Percentiles rank a stretch among this genome's conserved stretches.
These are phyloP conservation scores for Setipinna tenuifilis DNA, from an alignment of 2,797 vertebrate genomes.

Conservation along the genomic window DNA sequence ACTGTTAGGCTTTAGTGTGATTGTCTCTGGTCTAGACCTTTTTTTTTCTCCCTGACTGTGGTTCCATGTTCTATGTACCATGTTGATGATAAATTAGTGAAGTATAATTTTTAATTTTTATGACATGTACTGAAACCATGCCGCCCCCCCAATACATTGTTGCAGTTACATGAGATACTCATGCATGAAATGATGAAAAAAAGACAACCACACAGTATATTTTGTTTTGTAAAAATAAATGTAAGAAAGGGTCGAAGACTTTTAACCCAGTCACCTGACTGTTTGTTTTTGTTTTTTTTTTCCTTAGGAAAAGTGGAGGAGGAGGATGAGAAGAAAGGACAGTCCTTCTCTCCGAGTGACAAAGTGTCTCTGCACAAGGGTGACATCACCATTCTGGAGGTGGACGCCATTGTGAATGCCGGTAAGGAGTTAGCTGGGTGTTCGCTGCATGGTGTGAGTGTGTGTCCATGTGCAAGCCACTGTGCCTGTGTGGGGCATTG, in stretches of 20 bases:
- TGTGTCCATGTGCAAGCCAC: not conserved
- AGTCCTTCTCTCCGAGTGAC: constrained; percentile 76
- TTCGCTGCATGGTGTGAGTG: not conserved
- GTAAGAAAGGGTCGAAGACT: no score
- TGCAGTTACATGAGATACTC: no score
- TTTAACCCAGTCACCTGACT: not conserved
- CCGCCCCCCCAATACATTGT: no score
- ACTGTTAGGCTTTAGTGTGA: no score
- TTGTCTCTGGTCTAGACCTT: not conserved
- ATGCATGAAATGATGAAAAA: no score
- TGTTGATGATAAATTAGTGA: no score
- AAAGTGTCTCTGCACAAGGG: constrained; percentile 97
- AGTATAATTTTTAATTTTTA: no score
- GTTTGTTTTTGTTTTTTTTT: constrained; percentile 37
- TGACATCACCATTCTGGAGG: constrained; percentile 93
- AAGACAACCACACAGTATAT: no score
- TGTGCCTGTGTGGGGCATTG: not conserved
- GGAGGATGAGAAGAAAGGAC: constrained; percentile 73
- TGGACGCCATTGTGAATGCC: constrained; percentile 97
- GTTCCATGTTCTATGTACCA: not conserved
- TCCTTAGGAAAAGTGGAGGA: constrained; percentile 77
- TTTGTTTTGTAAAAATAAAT: no score
- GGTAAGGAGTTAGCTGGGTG: constrained; percentile 76
- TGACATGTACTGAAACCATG: no score
- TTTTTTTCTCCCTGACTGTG: not conserved